These are phyloP conservation scores for Ianthella basta DNA, from an alignment of 37 sponge, comb jelly and placozoan genomes.

Conservation along the genomic window DNA sequence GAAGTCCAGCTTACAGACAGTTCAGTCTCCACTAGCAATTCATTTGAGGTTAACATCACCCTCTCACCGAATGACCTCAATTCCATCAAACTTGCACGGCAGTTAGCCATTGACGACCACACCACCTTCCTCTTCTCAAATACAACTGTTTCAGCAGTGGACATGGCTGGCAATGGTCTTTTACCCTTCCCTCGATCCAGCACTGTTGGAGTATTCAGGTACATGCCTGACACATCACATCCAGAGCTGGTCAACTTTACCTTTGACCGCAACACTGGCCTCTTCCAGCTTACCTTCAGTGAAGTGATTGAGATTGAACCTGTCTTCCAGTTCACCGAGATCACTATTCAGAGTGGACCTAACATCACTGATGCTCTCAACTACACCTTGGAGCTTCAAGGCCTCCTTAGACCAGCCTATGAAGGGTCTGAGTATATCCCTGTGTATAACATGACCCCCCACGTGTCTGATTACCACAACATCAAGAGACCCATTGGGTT, in stretches of 20 bases:
- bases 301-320: slow-evolving; percentile 78
- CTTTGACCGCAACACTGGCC: slow-evolving; percentile 80
- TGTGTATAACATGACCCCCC: slow-evolving; percentile 59
- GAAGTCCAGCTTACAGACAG: slow-evolving; percentile 10
- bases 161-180: slow-evolving; percentile 59
- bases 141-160: slow-evolving; percentile 30
- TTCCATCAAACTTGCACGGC: slow-evolving; percentile 69
- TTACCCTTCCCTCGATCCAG: slow-evolving; percentile 8
- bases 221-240: slow-evolving; percentile 60
- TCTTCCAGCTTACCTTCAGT: slow-evolving; percentile 74
- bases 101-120: slow-evolving; percentile 68
- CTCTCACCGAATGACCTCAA: slow-evolving; percentile 85
- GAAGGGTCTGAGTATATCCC: slow-evolving; percentile 46
- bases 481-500: slow-evolving; percentile 77
- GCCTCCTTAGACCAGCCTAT: slow-evolving; percentile 27
- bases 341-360: slow-evolving; percentile 62
- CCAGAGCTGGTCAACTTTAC: slow-evolving; percentile 71
- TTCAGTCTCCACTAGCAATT: not conserved
- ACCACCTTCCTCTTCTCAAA: slow-evolving; percentile 59
- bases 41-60: slow-evolving; percentile 43
- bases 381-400: slow-evolving; percentile 51
- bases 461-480: slow-evolving; percentile 53
- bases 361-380: slow-evolving; percentile 33
- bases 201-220: slow-evolving; percentile 43
- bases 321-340: slow-evolving; percentile 66